Conservation (phyloP, 2,113 vertebrate genomes). For the Varanus salvator region DNA sequence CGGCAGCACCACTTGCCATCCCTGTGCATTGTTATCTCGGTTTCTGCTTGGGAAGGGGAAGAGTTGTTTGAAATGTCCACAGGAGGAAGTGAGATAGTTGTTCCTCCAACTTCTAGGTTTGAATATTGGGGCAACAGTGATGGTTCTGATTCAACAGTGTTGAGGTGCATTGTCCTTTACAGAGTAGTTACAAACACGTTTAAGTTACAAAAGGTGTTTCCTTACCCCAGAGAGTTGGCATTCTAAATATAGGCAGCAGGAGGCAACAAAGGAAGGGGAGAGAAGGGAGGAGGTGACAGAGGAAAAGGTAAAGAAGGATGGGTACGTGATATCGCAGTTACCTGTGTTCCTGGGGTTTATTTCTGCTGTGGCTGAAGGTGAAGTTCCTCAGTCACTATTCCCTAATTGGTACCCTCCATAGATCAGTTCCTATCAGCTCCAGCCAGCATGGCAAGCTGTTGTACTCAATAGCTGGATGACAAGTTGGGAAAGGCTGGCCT, state of each 20-base stretch:
- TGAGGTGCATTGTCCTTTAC: background rate
- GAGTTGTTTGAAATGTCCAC: background rate
- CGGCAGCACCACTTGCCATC: background rate
- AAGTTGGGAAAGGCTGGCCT: background rate
- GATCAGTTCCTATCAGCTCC: no score
- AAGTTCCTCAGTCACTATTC: background rate
- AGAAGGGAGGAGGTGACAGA: background rate
- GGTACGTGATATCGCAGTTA: background rate
- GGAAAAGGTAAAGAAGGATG: background rate
- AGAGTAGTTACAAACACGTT: no score
- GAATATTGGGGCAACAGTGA: background rate
- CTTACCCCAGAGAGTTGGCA: background rate
- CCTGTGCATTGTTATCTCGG: background rate
- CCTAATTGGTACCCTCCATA: no score
- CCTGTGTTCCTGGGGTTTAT: background rate
- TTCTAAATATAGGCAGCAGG: background rate
- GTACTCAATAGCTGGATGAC: no score
- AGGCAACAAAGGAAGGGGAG: background rate
- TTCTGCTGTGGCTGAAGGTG: background rate
- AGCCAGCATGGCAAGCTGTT: no score
- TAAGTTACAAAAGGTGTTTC: background rate
- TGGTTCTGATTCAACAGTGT: background rate
- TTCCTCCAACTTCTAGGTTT: background rate
- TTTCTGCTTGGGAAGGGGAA: background rate
- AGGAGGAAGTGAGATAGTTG: background rate